phyloP scores from a whole-genome alignment of 2,797 vertebrate species.

The Pachyuromys duprasi region DNA sequence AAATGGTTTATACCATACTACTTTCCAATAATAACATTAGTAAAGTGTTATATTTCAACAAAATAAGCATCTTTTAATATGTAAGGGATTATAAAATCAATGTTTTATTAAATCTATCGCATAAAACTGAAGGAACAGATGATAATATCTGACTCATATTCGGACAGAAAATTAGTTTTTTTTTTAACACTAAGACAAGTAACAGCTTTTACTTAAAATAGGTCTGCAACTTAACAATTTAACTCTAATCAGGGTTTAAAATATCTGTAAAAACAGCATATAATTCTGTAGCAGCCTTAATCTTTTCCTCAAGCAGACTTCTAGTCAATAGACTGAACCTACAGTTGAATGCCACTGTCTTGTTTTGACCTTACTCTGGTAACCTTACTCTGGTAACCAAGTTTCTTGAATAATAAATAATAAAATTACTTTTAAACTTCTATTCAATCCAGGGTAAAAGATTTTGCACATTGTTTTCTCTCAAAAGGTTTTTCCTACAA shows the following conservation, averaged over 20 bases:
- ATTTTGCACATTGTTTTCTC: slow-evolving; percentile 9
- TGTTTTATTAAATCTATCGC: not conserved
- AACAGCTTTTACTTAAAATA: slow-evolving; percentile 37
- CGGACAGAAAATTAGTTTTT: slow-evolving; percentile 17
- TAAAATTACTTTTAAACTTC: slow-evolving; percentile 35
- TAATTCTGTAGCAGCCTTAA: not conserved
- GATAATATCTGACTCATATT: slow-evolving; percentile 6
- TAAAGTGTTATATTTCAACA: slow-evolving; percentile 34
- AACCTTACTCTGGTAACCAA: not conserved
- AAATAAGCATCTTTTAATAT: slow-evolving; percentile 52
- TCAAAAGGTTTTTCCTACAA: not conserved
- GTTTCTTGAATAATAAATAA: slow-evolving; percentile 27
- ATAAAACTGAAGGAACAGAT: slow-evolving; percentile 29
- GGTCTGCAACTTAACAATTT: slow-evolving; percentile 13
- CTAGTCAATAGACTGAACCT: not conserved
- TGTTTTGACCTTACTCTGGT: not conserved
- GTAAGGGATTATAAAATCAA: slow-evolving; percentile 16
- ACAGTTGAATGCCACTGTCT: not conserved
- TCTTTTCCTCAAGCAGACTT: slow-evolving; percentile 32
- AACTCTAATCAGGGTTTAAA: slow-evolving; percentile 15
- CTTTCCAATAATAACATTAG: not conserved
- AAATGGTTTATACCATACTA: not conserved
- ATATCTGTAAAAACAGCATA: slow-evolving; percentile 11
- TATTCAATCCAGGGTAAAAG: not conserved
- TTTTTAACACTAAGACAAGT: not conserved